Evolutionary conservation across 1,140 invertebrate species (phyloP).

Genomic region (Pachyrhynchus sulphureomaculatus): DNA sequence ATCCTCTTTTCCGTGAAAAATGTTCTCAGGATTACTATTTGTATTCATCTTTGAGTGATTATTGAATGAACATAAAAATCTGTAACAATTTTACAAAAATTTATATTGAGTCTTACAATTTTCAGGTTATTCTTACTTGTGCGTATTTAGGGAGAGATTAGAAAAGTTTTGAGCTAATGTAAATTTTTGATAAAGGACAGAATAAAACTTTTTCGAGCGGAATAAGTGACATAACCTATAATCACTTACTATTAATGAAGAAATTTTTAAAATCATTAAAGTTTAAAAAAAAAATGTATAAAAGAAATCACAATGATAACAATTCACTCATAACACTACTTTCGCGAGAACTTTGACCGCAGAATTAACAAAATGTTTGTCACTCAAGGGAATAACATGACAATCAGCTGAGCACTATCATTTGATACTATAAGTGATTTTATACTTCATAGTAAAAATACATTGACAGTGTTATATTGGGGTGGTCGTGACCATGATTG

Average conservation of each 20-base stretch:
- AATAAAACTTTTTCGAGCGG: not conserved
- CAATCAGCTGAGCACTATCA: no score
- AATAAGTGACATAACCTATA: slow-evolving; percentile 18
- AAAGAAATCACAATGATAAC: no score
- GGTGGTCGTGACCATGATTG: no score
- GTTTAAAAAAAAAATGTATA: no score
- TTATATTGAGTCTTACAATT: not conserved
- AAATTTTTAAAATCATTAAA: slow-evolving; percentile 3
- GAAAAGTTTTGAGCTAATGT: not conserved
- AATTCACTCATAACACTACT: no score
- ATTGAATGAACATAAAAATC: not conserved
- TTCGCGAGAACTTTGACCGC: no score
- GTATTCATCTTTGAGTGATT: not conserved
- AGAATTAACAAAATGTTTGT: no score
- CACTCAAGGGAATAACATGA: no score
- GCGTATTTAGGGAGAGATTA: not conserved
- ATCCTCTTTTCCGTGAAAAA: slow-evolving; percentile 62
- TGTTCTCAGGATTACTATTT: not conserved
- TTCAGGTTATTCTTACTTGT: slow-evolving; percentile 1
- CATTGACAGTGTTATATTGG: no score
- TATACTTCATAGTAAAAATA: no score
- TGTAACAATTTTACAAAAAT: not conserved
- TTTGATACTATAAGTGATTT: no score
- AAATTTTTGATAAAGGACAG: not conserved
- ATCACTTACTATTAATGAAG: slow-evolving; percentile 2